Evolutionary conservation across 2,113 vertebrate genomes (phyloP).

Genomic region (Cygnus atratus): DNA sequence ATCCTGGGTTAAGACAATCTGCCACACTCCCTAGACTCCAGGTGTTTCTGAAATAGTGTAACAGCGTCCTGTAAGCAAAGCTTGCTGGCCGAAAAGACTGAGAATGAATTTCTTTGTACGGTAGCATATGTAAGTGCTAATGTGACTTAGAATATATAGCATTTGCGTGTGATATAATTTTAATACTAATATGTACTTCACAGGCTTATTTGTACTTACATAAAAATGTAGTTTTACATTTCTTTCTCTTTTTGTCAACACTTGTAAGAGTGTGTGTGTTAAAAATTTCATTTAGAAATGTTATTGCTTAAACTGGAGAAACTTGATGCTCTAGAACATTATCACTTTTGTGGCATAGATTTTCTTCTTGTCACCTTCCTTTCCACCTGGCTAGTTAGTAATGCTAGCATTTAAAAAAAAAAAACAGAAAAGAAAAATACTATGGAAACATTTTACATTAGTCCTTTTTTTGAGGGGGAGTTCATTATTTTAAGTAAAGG

Average conservation of each 20-base stretch:
- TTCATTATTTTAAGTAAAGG: conserved; percentile 66
- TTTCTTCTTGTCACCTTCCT: background rate
- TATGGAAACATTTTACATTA: background rate
- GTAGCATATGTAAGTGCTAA: background rate
- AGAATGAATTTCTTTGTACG: background rate
- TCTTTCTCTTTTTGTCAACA: background rate
- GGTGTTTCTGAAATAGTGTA: background rate
- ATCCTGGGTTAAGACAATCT: background rate
- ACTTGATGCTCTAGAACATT: background rate
- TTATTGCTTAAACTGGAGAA: background rate
- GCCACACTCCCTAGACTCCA: background rate
- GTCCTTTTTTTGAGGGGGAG: background rate
- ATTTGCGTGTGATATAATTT: background rate
- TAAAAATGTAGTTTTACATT: rapidly evolving
- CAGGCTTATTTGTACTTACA: background rate
- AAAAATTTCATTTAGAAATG: background rate
- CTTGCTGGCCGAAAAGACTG: background rate
- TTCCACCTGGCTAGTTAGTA: background rate
- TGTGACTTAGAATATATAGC: background rate
- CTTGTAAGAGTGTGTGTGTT: background rate
- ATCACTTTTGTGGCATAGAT: background rate
- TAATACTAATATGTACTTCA: background rate
- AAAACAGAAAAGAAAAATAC: background rate
- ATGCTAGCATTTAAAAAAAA: background rate
- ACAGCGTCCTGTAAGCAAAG: background rate